Evolutionary conservation across 2,888 invertebrate species (phyloP), one percentile per base, ranked within the genome.

Genomic region (Schizaphis graminum): DNA sequence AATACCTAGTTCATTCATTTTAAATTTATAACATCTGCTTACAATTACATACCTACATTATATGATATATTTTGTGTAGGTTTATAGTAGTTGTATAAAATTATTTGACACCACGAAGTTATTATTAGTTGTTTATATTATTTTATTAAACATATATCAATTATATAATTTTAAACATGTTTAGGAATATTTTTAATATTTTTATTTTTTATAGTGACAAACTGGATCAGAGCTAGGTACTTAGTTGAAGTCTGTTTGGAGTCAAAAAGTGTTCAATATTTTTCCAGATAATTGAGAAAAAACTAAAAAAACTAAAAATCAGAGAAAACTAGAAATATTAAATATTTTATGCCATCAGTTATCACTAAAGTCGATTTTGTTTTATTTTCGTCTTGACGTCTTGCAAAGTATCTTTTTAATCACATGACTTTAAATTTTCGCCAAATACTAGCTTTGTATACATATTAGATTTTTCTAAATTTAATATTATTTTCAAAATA

Each of bases 1-100:
- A 53, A 21, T 21, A 53, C 28, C 0, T 28, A 85, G 4, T 28
- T 86, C 1, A 47, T 86, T 86, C 5, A 28, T 86, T 44, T 47
- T 44, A 1, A 86, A 86, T 86, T 47, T 16, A 28, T 49, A 49
- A 49, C n/a, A 47, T 85, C 13, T 85, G 44, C 13, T 85, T 28
- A 85, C 85, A 11, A 44, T 85, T 85, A 8, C 8, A 24, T 67
- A 53, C 11, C 41, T 49, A 11, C 35, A 85, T 84, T 35, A 44
- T 26, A 85, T 44, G 10, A 21, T 16, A 21, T 84, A 1, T 84
- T 44, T 41, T 28, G 26, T 41, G 56, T 56, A 84, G 56, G 53
- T 53, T 91, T 26, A 91, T 77, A 53, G 35, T 91, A 84, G 84
- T 53, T 91, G 53, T 91, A 84, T 53, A 91, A 56, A 84, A 91